Evolutionary conservation across 1,140 invertebrate species (phyloP).

Genomic region (Wiebesia pumilae): DNA sequence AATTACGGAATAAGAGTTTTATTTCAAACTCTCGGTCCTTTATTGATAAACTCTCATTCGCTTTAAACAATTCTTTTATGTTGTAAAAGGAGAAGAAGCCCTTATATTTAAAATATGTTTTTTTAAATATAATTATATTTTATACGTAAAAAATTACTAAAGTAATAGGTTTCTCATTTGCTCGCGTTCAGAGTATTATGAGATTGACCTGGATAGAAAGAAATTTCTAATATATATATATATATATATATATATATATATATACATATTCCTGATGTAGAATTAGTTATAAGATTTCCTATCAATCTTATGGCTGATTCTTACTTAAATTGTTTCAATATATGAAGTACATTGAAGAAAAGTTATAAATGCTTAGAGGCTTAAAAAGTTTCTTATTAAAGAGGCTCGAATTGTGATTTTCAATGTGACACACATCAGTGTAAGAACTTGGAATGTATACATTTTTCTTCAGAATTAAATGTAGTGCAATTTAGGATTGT

Average conservation of each 20-base stretch:
- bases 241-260: no score
- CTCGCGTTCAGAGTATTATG: not conserved
- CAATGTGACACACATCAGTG: no score
- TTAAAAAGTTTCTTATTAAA: not conserved
- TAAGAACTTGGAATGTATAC: no score
- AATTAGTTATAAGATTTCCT: not conserved
- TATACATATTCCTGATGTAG: not conserved
- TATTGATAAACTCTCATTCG: no score
- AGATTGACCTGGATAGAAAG: not conserved
- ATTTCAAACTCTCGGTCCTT: no score
- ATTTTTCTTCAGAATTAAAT: no score
- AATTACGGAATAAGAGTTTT: not conserved
- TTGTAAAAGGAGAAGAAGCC: no score
- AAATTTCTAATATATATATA: no score
- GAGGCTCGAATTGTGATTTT: not conserved
- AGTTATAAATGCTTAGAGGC: not conserved
- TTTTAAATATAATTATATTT: no score
- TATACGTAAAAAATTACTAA: not conserved
- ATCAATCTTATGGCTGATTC: not conserved
- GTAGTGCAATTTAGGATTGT: no score
- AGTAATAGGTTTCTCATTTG: not conserved
- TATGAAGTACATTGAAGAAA: not conserved
- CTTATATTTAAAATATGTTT: no score
- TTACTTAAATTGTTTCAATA: not conserved
- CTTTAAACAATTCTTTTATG: no score